Evolutionary conservation across 2,888 invertebrate genomes (phyloP), one percentile per base, ranked within the genome.

Genomic region (Nephrotoma appendiculata): DNA sequence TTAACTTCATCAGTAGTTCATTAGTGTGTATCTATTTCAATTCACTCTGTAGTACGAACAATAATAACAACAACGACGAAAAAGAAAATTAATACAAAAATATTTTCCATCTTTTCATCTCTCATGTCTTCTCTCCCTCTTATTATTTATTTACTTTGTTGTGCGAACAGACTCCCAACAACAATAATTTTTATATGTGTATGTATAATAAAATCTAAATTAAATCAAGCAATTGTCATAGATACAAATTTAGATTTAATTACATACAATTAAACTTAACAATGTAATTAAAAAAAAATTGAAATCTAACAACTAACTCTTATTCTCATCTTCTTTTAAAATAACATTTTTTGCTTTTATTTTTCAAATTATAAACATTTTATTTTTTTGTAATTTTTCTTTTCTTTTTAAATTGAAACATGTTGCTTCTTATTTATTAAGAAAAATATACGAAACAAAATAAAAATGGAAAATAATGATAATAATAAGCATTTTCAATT

Each of bases 301-400:
- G 9, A 84, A 84, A 71, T 71, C 71, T 71, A 71, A 71, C 71
- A 71, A 71, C 71, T 71, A 71, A 71, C 71, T 71, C 71, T 71
- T 71, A 71, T 71, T 71, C 71, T 71, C 71, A 31, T 71, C 71
- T 71, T 71, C 71, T 71, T 71, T 71, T 71, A 71, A 71, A 71
- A 71, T 71, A 71, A 31, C 71, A 71, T 31, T 71, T 71, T 71
- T 31, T 31, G 31, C 15, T 52, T 52, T 71, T 71, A 15, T 71
- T 71, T 71, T 71, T 71, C 31, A 87, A 87, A 87, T 88, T 87
- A 87, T 87, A 86, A 86, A 87, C 87, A 86, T 86, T 87, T 87
- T 87, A 87, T 87, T 87, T 86, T n/a, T 87, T 86, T 87, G 86
- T 87, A 48, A 87, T 86, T 88, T 19, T 87, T 86, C 87, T n/a